These are phyloP conservation scores for Melanotaenia maccullochi DNA, from an alignment of 2,797 vertebrate species.

Conservation along the genomic window DNA sequence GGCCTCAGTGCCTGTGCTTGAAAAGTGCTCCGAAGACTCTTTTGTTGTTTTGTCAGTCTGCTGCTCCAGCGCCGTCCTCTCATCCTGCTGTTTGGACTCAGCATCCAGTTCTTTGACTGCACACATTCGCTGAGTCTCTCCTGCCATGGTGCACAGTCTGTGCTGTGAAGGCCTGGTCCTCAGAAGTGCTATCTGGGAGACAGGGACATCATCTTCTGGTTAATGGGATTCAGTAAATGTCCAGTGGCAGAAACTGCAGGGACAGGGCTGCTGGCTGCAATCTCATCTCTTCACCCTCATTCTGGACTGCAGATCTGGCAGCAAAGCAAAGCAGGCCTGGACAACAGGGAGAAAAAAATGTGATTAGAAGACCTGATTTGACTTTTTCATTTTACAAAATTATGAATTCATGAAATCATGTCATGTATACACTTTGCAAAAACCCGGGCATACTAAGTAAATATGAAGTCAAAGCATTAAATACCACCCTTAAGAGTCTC, in stretches of 20 bases:
- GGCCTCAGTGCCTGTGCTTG: constrained; percentile 77
- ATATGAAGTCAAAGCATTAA: background rate
- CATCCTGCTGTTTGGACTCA: constrained; percentile 84
- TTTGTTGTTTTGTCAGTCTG: constrained; percentile 83
- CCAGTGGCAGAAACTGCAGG: constrained; percentile 76
- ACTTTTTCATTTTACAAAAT: background rate
- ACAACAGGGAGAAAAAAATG: constrained; percentile 38
- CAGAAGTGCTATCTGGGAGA: constrained; percentile 80
- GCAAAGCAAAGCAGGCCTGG: constrained; percentile 74
- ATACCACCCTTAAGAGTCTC: background rate
- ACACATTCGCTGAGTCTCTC: constrained; percentile 90
- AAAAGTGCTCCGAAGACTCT: constrained; percentile 81
- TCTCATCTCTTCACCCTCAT: constrained; percentile 80
- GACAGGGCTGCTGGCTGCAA: constrained; percentile 71
- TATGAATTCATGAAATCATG: background rate
- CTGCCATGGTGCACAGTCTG: constrained; percentile 88
- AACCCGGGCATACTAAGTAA: background rate
- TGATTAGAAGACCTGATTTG: constrained; percentile 30
- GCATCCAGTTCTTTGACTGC: constrained; percentile 82
- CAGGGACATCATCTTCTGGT: constrained; percentile 81
- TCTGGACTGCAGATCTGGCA: constrained; percentile 66
- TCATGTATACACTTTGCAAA: background rate
- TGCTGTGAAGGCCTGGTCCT: constrained; percentile 81
- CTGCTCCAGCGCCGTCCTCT: constrained; percentile 81
- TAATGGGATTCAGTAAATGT: constrained; percentile 73